Conservation (phyloP, 2,797 vertebrate species). For the Capromys pilorides region DNA sequence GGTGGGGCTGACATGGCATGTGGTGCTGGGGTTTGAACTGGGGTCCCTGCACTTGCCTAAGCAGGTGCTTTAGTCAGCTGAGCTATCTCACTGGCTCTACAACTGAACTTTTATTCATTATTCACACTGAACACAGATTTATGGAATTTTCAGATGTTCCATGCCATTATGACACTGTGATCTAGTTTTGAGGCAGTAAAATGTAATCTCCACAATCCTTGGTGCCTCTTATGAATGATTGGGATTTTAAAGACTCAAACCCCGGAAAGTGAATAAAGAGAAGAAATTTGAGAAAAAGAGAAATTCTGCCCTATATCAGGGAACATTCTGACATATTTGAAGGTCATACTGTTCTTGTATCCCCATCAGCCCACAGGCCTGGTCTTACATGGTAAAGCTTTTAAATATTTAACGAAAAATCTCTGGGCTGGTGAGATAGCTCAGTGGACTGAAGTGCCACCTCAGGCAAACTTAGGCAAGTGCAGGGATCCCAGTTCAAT, state of each 20-base stretch:
- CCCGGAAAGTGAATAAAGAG: constrained; percentile 12
- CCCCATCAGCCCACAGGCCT: neutral
- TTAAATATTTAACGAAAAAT: constrained; percentile 16
- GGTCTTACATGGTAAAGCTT: neutral
- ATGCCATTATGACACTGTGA: neutral
- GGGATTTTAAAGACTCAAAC: constrained; percentile 38
- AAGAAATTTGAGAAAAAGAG: constrained; percentile 25
- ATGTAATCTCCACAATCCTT: constrained; percentile 39
- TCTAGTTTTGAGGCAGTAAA: constrained; percentile 22
- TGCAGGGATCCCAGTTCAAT: too few relatives aligned
- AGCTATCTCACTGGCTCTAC: too few relatives aligned
- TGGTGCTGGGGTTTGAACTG: too few relatives aligned
- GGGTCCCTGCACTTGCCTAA: too few relatives aligned
- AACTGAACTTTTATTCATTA: neutral
- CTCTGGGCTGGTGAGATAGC: too few relatives aligned
- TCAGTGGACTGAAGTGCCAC: too few relatives aligned
- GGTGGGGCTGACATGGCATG: too few relatives aligned
- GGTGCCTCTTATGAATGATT: constrained; percentile 34
- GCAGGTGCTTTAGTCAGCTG: too few relatives aligned
- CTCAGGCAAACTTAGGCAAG: too few relatives aligned
- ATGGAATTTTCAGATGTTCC: constrained; percentile 47
- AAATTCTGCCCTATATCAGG: neutral
- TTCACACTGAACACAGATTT: constrained; percentile 39
- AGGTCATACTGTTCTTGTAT: neutral
- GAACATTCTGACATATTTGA: constrained; percentile 2